phyloP scores from a whole-genome alignment of 2,888 invertebrate species.

The Synanthedon myopaeformis region DNA sequence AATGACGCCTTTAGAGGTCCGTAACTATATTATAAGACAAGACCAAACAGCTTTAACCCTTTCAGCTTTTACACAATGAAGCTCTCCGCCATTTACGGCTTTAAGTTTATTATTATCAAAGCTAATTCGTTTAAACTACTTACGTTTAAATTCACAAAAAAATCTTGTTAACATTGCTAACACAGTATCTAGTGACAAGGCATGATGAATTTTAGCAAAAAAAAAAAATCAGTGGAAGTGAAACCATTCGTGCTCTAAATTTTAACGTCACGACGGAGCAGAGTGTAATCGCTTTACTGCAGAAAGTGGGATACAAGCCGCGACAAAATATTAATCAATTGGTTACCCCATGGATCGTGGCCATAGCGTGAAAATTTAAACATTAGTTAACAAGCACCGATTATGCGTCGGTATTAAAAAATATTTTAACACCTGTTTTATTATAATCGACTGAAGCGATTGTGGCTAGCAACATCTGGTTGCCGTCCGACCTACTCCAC shows the following conservation, averaged over 20 bases:
- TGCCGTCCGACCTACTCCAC: conserved; percentile 12
- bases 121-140: no score
- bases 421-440: not conserved
- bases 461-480: not conserved
- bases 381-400: not conserved
- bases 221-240: conserved; percentile 19
- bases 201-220: conserved; percentile 14
- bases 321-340: conserved; percentile 2
- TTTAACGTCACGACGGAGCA: conserved; percentile 19
- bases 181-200: not conserved
- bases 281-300: conserved; percentile 15
- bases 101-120: no score
- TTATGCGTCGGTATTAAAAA: not conserved
- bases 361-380: conserved; percentile 1
- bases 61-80: no score
- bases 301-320: conserved; percentile 12
- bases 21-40: no score
- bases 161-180: not conserved
- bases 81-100: no score
- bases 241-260: conserved; percentile 35
- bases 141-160: not conserved
- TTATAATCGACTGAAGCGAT: not conserved
- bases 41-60: no score
- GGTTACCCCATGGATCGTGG: not conserved
- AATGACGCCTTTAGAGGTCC: no score